Evolutionary conservation across 2,888 invertebrate species (phyloP).

Genomic region (Minunthozetes semirufus): DNA sequence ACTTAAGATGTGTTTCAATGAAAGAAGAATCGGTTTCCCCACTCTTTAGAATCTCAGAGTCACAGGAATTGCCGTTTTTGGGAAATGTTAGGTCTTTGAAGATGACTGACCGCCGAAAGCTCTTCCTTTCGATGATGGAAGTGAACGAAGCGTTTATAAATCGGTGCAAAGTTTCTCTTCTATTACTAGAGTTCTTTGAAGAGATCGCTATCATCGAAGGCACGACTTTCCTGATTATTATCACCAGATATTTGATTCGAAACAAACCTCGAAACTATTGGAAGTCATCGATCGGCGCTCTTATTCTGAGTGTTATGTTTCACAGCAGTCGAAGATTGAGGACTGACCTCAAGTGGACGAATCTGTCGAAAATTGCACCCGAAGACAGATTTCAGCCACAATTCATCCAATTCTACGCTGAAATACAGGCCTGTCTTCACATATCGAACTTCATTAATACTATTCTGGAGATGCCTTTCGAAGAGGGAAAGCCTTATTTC

Average conservation of each 20-base stretch:
- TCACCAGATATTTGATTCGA: neutral
- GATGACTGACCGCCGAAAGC: neutral
- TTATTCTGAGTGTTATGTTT: neutral
- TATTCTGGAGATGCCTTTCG: neutral
- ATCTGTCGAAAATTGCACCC: neutral
- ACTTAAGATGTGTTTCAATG: neutral
- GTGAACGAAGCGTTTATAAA: neutral
- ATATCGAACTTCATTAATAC: neutral
- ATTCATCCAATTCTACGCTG: neutral
- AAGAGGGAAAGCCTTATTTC: neutral
- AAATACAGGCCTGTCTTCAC: constrained; percentile 1
- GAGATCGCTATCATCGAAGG: neutral
- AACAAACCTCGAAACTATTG: neutral
- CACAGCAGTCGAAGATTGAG: neutral
- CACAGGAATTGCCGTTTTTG: neutral
- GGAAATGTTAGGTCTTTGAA: neutral
- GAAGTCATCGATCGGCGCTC: neutral
- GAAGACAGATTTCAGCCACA: neutral
- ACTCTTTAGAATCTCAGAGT: neutral
- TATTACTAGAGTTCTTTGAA: neutral
- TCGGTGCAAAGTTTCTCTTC: neutral
- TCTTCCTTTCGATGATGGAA: neutral
- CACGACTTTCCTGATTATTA: neutral
- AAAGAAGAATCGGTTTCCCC: neutral
- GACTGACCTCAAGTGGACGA: neutral